These are phyloP conservation scores for Nebria ingens DNA, from an alignment of 1,140 invertebrate species.

Conservation along the genomic window DNA sequence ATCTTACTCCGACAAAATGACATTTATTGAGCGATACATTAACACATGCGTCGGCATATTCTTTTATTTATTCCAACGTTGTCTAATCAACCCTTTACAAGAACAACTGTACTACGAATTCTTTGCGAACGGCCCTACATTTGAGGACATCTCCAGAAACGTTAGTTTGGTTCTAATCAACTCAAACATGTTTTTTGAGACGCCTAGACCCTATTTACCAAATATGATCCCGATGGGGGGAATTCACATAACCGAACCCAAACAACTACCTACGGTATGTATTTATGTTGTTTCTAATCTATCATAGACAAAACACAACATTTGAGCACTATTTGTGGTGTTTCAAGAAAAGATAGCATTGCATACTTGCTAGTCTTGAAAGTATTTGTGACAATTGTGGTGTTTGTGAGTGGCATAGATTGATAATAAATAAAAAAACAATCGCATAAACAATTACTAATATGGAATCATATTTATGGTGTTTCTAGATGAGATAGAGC, in stretches of 20 bases:
- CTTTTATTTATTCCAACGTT: constrained; percentile 14
- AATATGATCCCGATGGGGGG: constrained; percentile 42
- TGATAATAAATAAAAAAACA: no score
- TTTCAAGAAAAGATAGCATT: no score
- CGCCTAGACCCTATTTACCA: constrained; percentile 24
- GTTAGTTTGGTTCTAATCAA: constrained; percentile 34
- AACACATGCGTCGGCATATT: constrained; percentile 3
- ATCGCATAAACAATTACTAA: no score
- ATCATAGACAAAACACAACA: no score
- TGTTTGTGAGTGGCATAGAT: no score
- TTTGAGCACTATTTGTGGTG: no score
- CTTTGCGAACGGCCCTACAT: constrained; percentile 35
- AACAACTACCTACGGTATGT: constrained; percentile 26
- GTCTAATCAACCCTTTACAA: constrained; percentile 21
- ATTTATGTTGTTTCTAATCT: no score
- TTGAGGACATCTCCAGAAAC: constrained; percentile 38
- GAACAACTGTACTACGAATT: constrained; percentile 25
- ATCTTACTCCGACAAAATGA: constrained; percentile 31
- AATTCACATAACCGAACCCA: constrained; percentile 28
- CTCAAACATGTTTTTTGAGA: constrained; percentile 30
- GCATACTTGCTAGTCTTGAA: no score
- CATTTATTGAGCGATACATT: constrained; percentile 21
- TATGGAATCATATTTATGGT: no score
- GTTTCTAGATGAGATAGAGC: no score
- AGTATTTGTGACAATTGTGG: no score